These are phyloP conservation scores for Panurus biarmicus DNA, from an alignment of 2,113 vertebrate species.

Conservation along the genomic window DNA sequence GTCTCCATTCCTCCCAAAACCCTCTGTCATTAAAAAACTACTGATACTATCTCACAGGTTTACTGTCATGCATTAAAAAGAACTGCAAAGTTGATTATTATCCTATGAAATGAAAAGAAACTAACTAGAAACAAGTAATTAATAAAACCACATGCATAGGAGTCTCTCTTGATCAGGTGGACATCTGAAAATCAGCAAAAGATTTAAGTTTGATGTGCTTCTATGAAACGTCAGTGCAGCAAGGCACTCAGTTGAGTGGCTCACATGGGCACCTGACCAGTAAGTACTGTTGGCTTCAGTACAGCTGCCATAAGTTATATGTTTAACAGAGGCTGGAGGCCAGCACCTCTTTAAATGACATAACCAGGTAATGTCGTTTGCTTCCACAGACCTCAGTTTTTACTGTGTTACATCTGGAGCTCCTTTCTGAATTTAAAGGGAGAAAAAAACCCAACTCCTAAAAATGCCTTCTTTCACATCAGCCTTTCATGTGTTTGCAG, in stretches of 20 bases:
- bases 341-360: neutral
- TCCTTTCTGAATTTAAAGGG: neutral
- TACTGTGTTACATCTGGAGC: neutral
- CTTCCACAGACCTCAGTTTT: neutral
- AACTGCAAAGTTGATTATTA: neutral
- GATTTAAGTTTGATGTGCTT: neutral
- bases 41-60: neutral
- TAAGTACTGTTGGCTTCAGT: neutral
- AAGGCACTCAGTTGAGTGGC: neutral
- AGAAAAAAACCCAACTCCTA: fast-evolving
- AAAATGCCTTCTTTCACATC: neutral
- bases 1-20: neutral
- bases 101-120: neutral
- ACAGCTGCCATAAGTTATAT: neutral
- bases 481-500: neutral
- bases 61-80: neutral
- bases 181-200: neutral
- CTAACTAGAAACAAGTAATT: neutral
- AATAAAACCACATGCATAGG: neutral
- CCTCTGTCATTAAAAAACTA: neutral
- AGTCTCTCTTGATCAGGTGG: neutral
- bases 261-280: neutral
- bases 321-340: neutral
- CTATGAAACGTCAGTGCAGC: neutral
- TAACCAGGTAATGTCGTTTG: neutral